Base-by-base conservation (phyloP, 1,140 invertebrate species). In the Diprion similis region DNA sequence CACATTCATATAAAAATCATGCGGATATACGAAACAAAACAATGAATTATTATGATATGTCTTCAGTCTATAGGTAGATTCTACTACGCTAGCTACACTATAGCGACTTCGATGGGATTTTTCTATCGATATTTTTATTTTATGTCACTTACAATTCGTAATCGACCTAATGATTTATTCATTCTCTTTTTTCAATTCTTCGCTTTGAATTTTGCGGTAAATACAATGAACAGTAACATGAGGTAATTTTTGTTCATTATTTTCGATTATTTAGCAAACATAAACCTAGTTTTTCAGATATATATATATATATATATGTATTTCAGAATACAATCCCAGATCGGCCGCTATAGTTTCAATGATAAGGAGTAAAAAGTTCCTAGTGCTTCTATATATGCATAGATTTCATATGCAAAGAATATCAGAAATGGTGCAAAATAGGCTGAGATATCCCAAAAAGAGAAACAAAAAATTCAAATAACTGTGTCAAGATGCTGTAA, bases 31-130 rank as follows among this genome's bases (percentile, higher is more conserved):
- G 72, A 66, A 70, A 76, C 74, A 79, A 84, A 83, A 84, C 80
- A 83, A 83, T 84, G 81, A 81, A 81, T 77, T 84, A 78, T 71
- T 82, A 84, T 81, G 82, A 47, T 82, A 84, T 78, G 78, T 80
- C 68, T 82, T 74, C 73, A 17, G n/a, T 59, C 51, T 59, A 59
- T 59, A 17, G 51, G 51, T 59, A 59, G 51, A 15, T 15, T 13
- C 11, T 15, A 15, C 51, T 59, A 59, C 51, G 51, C 51, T 59
- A 59, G 51, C 51, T 59, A 59, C 51, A 4, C 51, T 15, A 59
- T 59, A 59, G 51, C n/a, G 51, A 59, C 51, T 59, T 59, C 9
- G n/a, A 59, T 17, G 51, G 51, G 11, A 59, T 15, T 9, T 59
- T 59, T 59, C 11, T 15, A 8, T 15, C 4, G n/a, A 37, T 37